phyloP scores from a whole-genome alignment of 2,113 vertebrate genomes.

The Megaceryle torquata region DNA sequence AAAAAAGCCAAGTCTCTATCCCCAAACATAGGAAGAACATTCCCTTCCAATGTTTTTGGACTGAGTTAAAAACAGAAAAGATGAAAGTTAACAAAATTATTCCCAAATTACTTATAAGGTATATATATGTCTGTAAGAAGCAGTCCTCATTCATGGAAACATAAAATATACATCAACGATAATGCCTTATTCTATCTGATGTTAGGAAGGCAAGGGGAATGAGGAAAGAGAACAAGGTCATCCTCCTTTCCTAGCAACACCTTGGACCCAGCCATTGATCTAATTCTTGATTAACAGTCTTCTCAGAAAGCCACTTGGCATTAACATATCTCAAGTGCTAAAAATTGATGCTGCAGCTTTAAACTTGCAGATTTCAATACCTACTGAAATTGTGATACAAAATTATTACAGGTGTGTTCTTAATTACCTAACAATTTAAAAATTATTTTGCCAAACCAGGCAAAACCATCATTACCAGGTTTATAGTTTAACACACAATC shows the following conservation, averaged over 20 bases:
- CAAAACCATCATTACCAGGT: not conserved
- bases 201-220: not conserved
- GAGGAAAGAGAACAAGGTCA: not conserved
- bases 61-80: not conserved
- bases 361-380: not conserved
- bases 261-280: not conserved
- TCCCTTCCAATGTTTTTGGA: not conserved
- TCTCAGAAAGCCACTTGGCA: not conserved
- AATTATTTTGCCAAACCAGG: not conserved
- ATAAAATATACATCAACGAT: not conserved
- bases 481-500: not conserved
- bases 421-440: not conserved
- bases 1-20: not conserved
- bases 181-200: not conserved
- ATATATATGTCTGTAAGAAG: not conserved
- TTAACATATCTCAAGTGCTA: not conserved
- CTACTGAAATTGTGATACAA: not conserved
- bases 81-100: not conserved
- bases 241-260: not conserved
- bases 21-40: accelerated
- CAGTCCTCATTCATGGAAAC: not conserved
- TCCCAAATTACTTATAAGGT: not conserved
- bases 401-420: not conserved
- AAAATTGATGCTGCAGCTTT: not conserved
- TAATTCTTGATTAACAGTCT: not conserved